Evolutionary conservation across 1,140 invertebrate genomes (phyloP), one percentile per base, ranked within the genome.

Genomic region (Zaprionus inermis): DNA sequence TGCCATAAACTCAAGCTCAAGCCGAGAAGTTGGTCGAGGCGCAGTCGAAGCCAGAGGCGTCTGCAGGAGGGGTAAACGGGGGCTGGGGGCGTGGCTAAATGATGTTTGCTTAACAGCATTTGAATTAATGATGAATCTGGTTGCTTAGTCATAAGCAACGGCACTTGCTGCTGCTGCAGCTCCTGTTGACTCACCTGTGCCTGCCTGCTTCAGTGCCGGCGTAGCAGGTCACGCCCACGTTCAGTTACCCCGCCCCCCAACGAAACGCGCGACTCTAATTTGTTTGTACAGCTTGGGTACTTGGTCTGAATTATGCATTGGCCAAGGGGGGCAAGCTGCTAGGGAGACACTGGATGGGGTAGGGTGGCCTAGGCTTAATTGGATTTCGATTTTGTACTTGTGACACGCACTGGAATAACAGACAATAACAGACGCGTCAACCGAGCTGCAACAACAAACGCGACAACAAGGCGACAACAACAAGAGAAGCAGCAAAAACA

Each of bases 351-450:
- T 3, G 49, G 14, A 16, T 44, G 38, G 38, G n/a, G 1, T 44
- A 11, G 32, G 51, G 20, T 20, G 30, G 11, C 22, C 24, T 22
- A 22, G 36, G 49, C 46, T 76, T 76, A 76, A 88, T 88, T 88
- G 84, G 83, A 88, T 88, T 88, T 89, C 83, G 84, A 88, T 83
- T 88, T 83, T 88, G 63, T 75, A 79, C 83, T 83, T 74, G 67
- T 82, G 68, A 57, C 83, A 82, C 76, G 79, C 76, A 88, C 67
- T 69, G 64, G 56, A 72, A 58, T 24, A 66, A 56, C 51, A 70
- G 38, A 44, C 11, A 52, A 49, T n/a, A n/a, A n/a, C n/a, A n/a
- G n/a, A n/a, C 10, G 38, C 44, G 4, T 11, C 24, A 30, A 49
- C n/a, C n/a, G 6, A 7, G 14, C 30, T 28, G 30, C n/a, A 32